These are phyloP conservation scores for Neodon shergylaensis DNA, from an alignment of 2,113 vertebrate genomes.

Conservation along the genomic window DNA sequence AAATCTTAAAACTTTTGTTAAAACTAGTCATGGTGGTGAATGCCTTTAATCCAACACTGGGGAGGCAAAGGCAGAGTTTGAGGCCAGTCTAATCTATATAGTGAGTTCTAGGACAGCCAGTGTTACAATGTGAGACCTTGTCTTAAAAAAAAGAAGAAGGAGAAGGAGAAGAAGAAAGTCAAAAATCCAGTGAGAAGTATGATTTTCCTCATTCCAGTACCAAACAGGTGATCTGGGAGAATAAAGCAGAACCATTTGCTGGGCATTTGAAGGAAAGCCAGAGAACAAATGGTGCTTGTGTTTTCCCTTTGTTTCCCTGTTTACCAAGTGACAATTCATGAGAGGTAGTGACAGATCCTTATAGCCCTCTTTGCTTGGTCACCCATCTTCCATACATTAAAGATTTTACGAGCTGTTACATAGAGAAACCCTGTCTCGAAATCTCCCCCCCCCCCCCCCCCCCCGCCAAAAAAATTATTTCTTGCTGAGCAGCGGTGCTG, in stretches of 20 bases:
- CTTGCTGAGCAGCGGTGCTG: background rate
- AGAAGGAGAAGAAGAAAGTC: too few relatives aligned
- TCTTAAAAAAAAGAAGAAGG: background rate
- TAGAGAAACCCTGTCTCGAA: background rate
- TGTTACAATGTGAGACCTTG: background rate
- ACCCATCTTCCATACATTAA: background rate
- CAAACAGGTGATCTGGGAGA: constrained; percentile 14
- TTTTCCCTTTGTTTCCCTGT: background rate
- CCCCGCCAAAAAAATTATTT: background rate
- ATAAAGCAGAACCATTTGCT: background rate
- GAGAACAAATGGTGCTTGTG: background rate
- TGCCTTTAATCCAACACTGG: background rate
- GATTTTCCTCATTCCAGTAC: constrained; percentile 18
- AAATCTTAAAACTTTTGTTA: background rate
- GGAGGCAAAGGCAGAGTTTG: background rate
- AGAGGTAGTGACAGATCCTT: background rate
- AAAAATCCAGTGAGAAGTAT: background rate
- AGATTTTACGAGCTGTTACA: constrained; percentile 6
- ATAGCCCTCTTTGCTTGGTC: background rate
- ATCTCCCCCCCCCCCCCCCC: too few relatives aligned
- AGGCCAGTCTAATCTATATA: background rate
- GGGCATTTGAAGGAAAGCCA: background rate
- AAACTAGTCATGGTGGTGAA: background rate
- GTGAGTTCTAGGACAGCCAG: background rate
- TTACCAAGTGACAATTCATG: background rate